Percentiles rank a stretch among this genome's conserved stretches.
These are phyloP conservation scores for Thalassarche chlororhynchos DNA, from an alignment of 2,113 vertebrate species.

Conservation along the genomic window DNA sequence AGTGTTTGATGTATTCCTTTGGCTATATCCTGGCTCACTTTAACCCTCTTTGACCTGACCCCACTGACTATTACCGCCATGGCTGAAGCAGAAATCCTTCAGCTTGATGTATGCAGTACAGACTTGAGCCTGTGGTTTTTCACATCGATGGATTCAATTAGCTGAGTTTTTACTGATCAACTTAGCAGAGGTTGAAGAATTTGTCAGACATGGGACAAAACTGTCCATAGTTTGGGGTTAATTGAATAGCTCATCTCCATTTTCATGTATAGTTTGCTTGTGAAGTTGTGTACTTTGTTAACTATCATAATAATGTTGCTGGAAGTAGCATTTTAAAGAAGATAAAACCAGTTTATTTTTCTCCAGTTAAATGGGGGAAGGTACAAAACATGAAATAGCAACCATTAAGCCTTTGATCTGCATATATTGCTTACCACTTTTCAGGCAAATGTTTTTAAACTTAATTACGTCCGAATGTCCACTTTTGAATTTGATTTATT, in stretches of 20 bases:
- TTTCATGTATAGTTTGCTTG: neutral
- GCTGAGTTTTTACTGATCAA: slow-evolving; percentile 71
- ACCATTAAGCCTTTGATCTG: neutral
- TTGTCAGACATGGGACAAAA: slow-evolving; percentile 61
- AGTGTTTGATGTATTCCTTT: slow-evolving; percentile 82
- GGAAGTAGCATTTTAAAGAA: neutral
- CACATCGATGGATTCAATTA: slow-evolving; percentile 77
- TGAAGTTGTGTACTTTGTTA: slow-evolving; percentile 2
- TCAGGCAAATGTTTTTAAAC: neutral
- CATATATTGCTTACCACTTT: neutral
- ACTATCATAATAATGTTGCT: neutral
- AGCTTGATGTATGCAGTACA: slow-evolving; percentile 77
- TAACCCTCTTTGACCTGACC: slow-evolving; percentile 85
- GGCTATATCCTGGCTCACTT: slow-evolving; percentile 80
- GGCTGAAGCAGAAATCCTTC: slow-evolving; percentile 74
- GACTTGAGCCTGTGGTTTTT: slow-evolving; percentile 75
- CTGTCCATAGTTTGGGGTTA: slow-evolving; percentile 13
- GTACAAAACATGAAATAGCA: neutral
- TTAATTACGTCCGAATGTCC: neutral
- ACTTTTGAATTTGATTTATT: slow-evolving; percentile 5
- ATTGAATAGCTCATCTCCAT: slow-evolving; percentile 8
- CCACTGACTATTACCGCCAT: slow-evolving; percentile 69
- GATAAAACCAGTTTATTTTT: neutral
- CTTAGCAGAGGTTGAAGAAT: slow-evolving; percentile 63
- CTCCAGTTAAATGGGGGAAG: neutral